Conservation (phyloP, 2,888 invertebrate genomes). For the Uloborus plumipes region DNA sequence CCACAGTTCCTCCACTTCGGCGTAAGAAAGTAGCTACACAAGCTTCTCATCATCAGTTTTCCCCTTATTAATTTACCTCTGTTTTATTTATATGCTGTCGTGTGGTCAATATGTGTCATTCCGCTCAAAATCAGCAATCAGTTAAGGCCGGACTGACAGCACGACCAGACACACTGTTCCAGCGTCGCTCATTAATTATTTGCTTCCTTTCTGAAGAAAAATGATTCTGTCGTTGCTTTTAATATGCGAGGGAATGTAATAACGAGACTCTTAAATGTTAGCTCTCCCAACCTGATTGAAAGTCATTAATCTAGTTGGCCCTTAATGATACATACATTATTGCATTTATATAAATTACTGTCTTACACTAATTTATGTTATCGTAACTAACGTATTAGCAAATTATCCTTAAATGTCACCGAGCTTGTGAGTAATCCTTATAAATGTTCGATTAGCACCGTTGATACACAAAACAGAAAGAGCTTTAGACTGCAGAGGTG, state of each 20-base stretch:
- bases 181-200: not conserved
- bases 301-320: not conserved
- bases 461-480: no score
- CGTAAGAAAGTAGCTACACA: slow-evolving; percentile 6
- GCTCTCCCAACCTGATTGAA: not conserved
- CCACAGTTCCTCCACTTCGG: not conserved
- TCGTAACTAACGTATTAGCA: no score
- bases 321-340: no score
- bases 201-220: not conserved
- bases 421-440: no score
- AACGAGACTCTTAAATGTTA: slow-evolving; percentile 1
- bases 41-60: slow-evolving; percentile 9
- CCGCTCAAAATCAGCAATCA: slow-evolving; percentile 1
- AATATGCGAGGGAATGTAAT: not conserved
- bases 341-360: no score
- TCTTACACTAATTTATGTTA: no score
- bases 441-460: no score
- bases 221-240: slow-evolving; percentile 2
- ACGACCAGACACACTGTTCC: not conserved
- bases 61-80: slow-evolving; percentile 9
- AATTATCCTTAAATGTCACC: no score
- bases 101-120: slow-evolving; percentile 32
- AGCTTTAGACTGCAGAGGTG: no score
- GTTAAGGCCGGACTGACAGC: not conserved
- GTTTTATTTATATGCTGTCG: not conserved